Base-by-base conservation (phyloP, 2,113 vertebrate species). In the Gobius niger region DNA sequence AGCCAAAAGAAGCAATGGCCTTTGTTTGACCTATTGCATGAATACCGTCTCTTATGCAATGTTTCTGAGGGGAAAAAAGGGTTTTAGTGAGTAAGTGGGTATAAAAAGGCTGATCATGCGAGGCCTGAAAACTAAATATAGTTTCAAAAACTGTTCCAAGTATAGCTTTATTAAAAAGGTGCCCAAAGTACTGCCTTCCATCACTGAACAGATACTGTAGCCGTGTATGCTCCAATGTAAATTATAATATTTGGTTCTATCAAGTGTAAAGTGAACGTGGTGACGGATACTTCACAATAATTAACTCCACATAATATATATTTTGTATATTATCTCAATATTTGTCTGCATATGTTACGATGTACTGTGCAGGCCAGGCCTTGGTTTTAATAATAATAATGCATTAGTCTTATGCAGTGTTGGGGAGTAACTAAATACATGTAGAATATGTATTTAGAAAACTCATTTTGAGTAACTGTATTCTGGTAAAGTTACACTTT, bases 381-480 rank as follows among this genome's bases (percentile, higher is more conserved):
- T 52, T n/a, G 18, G 50, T 52, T 52, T 52, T 52, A 52, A 16
- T 52, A 52, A 52, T n/a, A n/a, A n/a, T n/a, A n/a, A n/a, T n/a
- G n/a, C n/a, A n/a, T n/a, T n/a, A n/a, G n/a, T n/a, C n/a, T n/a
- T n/a, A n/a, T n/a, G n/a, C n/a, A n/a, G n/a, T n/a, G n/a, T n/a
- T n/a, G n/a, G n/a, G n/a, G n/a, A n/a, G n/a, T n/a, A n/a, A n/a
- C n/a, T n/a, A n/a, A n/a, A n/a, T n/a, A n/a, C n/a, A n/a, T n/a
- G n/a, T n/a, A n/a, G n/a, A n/a, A n/a, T n/a, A n/a, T n/a, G n/a
- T n/a, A n/a, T n/a, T n/a, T n/a, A n/a, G n/a, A n/a, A n/a, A n/a
- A n/a, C n/a, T n/a, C n/a, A n/a, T n/a, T n/a, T n/a, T n/a, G n/a
- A 34, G 24, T 34, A 34, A 34, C 24, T 34, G 24, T 34, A 34